Base-by-base conservation (phyloP, 1,140 invertebrate genomes). In the Trichonephila clavipes region DNA sequence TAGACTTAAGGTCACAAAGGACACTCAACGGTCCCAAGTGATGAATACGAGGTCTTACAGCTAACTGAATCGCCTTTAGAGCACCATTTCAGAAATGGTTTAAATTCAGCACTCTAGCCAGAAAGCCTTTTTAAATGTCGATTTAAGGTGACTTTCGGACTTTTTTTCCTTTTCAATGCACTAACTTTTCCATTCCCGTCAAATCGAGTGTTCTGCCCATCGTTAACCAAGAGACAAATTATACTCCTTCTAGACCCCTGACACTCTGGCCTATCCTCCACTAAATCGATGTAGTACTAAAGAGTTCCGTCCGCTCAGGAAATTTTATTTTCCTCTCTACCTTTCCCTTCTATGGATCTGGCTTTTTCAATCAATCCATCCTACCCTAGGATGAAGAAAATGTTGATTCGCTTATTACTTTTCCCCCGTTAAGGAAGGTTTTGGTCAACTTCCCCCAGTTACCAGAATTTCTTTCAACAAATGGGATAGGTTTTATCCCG, bases 191-290 rank as follows among this genome's bases (percentile, higher is more conserved):
- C 44, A 81, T 51, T 44, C 8, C 61, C 69, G 88, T 90, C 88
- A 90, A 90, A 90, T 90, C 88, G 88, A 90, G 88, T 90, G 88
- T 90, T 82, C 88, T 81, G 69, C 72, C 88, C 88, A 90, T 90
- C 88, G 81, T 90, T 90, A 90, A 90, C 88, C 88, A 40, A 61
- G 88, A 61, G 72, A 90, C 72, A 90, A 90, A 90, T 90, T 59
- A 69, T 34, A 81, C 88, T 44, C 69, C 58, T 90, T 90, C 88
- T 61, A 81, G 44, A 82, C 88, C 72, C 88, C 72, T 90, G 88
- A 69, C 72, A 90, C 58, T 62, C 44, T 81, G 69, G 72, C 69
- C 72, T 90, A 90, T 66, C 44, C 69, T 59, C 40, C 58, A 8
- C 88, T 40, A 82, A 82, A 90, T 90, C 72, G 88, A 90, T 90